Conservation (phyloP, 2,888 invertebrate species). For the Nomada fabriciana region DNA sequence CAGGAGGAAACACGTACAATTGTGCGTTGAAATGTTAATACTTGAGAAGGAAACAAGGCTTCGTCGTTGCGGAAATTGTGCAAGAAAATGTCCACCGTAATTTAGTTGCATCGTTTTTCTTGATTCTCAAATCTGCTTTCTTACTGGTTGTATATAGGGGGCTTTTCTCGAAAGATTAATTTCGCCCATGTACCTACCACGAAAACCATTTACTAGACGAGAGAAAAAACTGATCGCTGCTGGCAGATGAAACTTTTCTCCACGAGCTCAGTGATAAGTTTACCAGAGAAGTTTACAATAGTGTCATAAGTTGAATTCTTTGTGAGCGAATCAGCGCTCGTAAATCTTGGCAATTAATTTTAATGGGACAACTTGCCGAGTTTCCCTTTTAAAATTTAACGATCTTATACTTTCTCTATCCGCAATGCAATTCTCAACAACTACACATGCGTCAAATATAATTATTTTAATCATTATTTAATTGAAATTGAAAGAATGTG, state of each 20-base stretch:
- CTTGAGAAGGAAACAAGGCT: not conserved
- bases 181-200: not conserved
- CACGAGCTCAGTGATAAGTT: constrained; percentile 4
- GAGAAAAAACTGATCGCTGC: constrained; percentile 6
- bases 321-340: not conserved
- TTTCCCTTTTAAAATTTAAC: not conserved
- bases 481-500: no score
- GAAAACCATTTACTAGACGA: not conserved
- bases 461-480: no score
- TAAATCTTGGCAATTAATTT: constrained; percentile 28
- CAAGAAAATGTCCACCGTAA: not conserved
- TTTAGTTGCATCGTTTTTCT: not conserved
- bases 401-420: no score
- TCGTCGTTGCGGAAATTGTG: not conserved
- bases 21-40: not conserved
- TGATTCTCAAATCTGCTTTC: not conserved
- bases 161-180: not conserved
- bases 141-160: not conserved
- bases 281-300: not conserved
- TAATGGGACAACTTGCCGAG: constrained; percentile 18
- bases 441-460: no score
- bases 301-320: constrained; percentile 18
- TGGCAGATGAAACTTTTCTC: not conserved
- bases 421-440: no score
- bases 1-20: not conserved